Evolutionary conservation across 2,888 invertebrate species (phyloP), one percentile per base, ranked within the genome.

Genomic region (Leucoma salicis): DNA sequence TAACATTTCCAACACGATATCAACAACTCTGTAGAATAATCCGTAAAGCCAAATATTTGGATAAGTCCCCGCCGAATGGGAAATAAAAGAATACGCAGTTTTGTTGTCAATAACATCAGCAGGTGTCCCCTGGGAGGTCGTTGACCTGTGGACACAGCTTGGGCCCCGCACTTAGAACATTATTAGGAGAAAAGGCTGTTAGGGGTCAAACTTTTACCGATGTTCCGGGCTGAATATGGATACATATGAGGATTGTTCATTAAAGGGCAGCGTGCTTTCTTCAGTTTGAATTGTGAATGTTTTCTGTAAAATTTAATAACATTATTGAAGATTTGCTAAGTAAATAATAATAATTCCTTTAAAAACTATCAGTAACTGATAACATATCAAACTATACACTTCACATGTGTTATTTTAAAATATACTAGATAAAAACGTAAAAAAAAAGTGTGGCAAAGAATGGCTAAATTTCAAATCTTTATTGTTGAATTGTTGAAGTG

Each of bases 91-190:
- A 84, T 74, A 70, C 70, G 70, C 68, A 70, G 57, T 60, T 60
- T 56, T 74, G 80, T 81, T 88, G 88, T 86, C 87, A 85, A 82
- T 82, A 83, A 84, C 86, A 86, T 82, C 82, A 80, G 81, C 77
- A 81, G 83, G 82, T 79, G 82, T 83, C 84, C 80, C 81, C 63
- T 51, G 70, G 82, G 70, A 83, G 83, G 82, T 81, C 83, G 70
- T 78, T 80, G 75, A 83, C 79, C 84, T 74, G 63, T 46, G 55
- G 49, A 47, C 45, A 44, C 49, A 63, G 64, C 61, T 59, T 65
- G 66, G 42, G 59, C 66, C 29, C 7, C 10, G 62, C 64, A 60
- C 68, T 69, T 70, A 71, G 47, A 46, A 43, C 64, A 59, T 66
- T 69, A 71, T 69, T 66, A 70, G 50, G 49, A 66, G 48, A 46